These are phyloP conservation scores for Melanotaenia maccullochi DNA, from an alignment of 2,797 vertebrate genomes.

Conservation along the genomic window DNA sequence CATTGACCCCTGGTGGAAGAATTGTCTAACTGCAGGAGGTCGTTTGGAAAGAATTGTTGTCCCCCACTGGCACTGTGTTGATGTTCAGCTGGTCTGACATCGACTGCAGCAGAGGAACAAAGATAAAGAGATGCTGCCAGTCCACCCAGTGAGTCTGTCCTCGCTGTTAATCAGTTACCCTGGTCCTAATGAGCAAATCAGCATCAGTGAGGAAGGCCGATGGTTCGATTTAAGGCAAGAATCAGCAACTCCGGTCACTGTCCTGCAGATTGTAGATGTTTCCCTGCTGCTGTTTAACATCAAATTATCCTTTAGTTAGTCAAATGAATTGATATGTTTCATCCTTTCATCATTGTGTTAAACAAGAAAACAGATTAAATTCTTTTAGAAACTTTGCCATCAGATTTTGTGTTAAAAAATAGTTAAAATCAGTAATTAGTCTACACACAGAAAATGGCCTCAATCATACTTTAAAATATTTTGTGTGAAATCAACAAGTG, in stretches of 20 bases:
- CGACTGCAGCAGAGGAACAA: neutral
- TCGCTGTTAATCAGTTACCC: too few species aligned
- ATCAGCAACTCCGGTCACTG: neutral
- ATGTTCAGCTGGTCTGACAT: constrained; percentile 6
- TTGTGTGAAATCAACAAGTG: too few species aligned
- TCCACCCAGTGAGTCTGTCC: too few species aligned
- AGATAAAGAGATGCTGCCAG: too few species aligned
- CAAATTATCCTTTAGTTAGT: neutral
- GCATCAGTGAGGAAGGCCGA: neutral
- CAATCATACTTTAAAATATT: too few species aligned
- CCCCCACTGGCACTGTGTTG: neutral
- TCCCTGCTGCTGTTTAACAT: too few species aligned
- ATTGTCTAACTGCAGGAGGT: constrained; percentile 20
- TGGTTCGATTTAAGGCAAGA: neutral
- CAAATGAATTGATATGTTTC: neutral
- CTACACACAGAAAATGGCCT: too few species aligned
- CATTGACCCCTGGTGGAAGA: constrained; percentile 72
- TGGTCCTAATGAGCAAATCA: neutral
- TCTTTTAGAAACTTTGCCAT: neutral
- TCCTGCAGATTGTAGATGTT: neutral
- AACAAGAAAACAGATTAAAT: neutral
- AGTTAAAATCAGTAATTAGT: too few species aligned
- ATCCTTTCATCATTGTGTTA: neutral
- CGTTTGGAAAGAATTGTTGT: neutral
- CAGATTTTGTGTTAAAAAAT: neutral